A percentile compares a stretch with the other conserved stretches of the same genome.
phyloP scores from a whole-genome alignment of 2,888 invertebrate species.

The Xestoiulus laeticollis region DNA sequence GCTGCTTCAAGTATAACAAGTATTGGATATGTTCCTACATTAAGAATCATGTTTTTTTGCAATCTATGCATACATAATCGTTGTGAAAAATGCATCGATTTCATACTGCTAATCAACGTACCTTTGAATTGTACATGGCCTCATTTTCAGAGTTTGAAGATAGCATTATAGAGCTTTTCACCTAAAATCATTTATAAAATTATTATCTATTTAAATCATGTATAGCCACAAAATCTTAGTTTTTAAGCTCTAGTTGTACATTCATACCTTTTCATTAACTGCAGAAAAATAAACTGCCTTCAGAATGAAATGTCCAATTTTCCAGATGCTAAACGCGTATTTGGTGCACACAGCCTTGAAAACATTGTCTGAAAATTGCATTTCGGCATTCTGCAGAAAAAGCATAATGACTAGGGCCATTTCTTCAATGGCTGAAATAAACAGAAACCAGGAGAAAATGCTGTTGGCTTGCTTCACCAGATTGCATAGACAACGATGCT shows the following conservation, averaged over 20 bases:
- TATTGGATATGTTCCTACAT: conserved; percentile 43
- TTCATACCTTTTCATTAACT: conserved; percentile 27
- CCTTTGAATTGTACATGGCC: background rate
- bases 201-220: too few relatives aligned
- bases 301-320: conserved; percentile 5
- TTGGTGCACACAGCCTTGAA: background rate
- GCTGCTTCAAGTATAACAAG: conserved; percentile 11
- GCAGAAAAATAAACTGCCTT: background rate
- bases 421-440: background rate
- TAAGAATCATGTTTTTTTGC: background rate
- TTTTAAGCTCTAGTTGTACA: background rate
- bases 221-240: too few relatives aligned
- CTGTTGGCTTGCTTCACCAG: conserved; percentile 2
- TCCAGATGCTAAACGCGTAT: background rate
- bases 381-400: background rate
- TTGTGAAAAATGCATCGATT: background rate
- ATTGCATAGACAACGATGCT: background rate
- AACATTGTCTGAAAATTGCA: background rate
- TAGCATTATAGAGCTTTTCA: background rate
- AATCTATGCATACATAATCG: background rate
- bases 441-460: conserved; percentile 2
- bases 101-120: background rate
- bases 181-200: background rate
- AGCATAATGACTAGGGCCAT: background rate
- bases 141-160: background rate